A percentile compares a stretch with the other conserved stretches of the same genome.
Conservation (phyloP, 1,140 invertebrate genomes). For the Triops cancriformis region DNA sequence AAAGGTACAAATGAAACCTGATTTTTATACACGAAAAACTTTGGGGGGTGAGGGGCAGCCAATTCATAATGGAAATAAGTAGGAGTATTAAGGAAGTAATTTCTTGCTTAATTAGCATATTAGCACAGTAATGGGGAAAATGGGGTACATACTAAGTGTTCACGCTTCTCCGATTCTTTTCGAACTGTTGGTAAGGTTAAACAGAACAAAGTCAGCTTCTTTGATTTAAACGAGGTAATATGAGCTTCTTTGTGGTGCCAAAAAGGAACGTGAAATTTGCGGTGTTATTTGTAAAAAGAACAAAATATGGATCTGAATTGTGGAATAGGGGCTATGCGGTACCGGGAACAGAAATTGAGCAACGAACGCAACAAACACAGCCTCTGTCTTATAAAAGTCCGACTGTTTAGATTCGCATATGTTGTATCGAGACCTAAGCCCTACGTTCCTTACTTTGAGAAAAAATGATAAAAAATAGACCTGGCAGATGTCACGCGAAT, state of each 20-base stretch:
- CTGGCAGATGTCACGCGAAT: too few relatives aligned
- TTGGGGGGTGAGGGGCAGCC: background rate
- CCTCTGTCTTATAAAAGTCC: background rate
- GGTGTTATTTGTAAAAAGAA: too few relatives aligned
- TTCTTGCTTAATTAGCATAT: too few relatives aligned
- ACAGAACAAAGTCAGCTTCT: background rate
- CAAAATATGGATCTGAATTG: too few relatives aligned
- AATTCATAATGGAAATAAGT: background rate
- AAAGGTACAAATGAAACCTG: background rate
- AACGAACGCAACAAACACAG: background rate
- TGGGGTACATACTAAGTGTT: background rate
- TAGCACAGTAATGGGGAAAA: background rate
- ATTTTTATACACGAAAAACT: background rate
- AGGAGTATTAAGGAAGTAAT: too few relatives aligned
- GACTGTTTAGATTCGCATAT: too few relatives aligned
- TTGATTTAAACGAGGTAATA: constrained; percentile 7
- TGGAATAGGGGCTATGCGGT: background rate
- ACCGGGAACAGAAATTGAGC: background rate
- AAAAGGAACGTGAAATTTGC: background rate
- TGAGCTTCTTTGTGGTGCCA: background rate
- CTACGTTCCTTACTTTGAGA: too few relatives aligned
- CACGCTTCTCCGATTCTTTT: background rate
- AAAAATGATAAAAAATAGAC: too few relatives aligned
- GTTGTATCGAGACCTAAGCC: too few relatives aligned
- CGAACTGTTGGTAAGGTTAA: background rate